phyloP scores from a whole-genome alignment of 2,797 vertebrate species.

The Dryobates pubescens region DNA sequence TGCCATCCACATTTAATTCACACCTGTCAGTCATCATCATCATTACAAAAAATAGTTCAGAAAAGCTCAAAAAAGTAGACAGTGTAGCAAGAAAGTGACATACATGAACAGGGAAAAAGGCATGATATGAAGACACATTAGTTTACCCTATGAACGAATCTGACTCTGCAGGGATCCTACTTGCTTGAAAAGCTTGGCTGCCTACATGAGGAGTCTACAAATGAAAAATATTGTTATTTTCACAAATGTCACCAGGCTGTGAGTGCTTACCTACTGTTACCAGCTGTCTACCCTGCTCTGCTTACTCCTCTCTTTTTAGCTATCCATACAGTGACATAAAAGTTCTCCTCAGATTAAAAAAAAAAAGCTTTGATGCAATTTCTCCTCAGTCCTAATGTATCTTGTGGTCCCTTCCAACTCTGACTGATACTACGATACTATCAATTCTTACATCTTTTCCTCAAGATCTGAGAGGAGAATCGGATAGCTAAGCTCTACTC shows the following conservation, averaged over 20 bases:
- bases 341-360: background rate
- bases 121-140: background rate
- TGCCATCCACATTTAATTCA: background rate
- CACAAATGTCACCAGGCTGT: conserved; percentile 29
- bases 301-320: background rate
- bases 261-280: conserved; percentile 46
- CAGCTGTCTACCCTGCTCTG: background rate
- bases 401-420: no score
- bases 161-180: background rate
- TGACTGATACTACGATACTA: no score
- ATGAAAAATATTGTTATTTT: conserved; percentile 60
- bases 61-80: background rate
- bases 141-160: background rate
- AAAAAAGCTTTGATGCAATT: background rate
- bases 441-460: background rate
- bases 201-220: conserved; percentile 17
- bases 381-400: background rate
- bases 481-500: background rate
- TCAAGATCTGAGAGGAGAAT: background rate
- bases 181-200: conserved; percentile 24
- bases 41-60: background rate
- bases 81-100: background rate
- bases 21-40: background rate
- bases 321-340: conserved; percentile 13
- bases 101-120: background rate